Evolutionary conservation across 2,797 vertebrate species (phyloP), one percentile per base, ranked within the genome.

Genomic region (Falco biarmicus): DNA sequence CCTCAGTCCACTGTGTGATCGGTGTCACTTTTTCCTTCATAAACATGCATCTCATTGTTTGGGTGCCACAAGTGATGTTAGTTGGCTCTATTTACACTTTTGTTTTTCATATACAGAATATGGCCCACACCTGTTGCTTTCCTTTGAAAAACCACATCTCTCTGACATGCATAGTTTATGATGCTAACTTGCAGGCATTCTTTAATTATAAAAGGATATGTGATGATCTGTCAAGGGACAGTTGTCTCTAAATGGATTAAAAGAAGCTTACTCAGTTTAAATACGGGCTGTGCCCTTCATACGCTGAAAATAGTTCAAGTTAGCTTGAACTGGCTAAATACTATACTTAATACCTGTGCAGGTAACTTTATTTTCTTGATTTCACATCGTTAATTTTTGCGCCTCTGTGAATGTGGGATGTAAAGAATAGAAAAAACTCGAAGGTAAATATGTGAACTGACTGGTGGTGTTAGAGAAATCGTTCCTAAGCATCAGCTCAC

Each of bases 181-280:
- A 94, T 95, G 92, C 90, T 95, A 94, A 96, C 93, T 94, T 93
- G 86, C 34, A 96, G 76, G 90, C 88, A 94, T 95, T 91, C 94
- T 91, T 95, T 90, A 94, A 95, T 96, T 95, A 96, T 86, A 80
- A 93, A 90, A 94, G 79, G 84, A 16, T 88, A 89, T 41, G 87
- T 91, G 91, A 82, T 70, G 75, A 92, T 96, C 91, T 97, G 76
- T 92, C 88, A 91, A 84, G 13, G 60, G 89, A 93, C 89, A 89
- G 94, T 94, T 96, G 93, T 96, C 90, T 95, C 95, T 84, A 94
- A 95, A 96, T 81, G 81, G 92, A 95, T 97, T 97, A 95, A 78
- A 96, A 87, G 76, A 63, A 94, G 94, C 56, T 97, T 97, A 91
- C 19, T 32, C 48, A 48, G 65, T 83, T 93, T 96, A 82, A 94